Evolutionary conservation across 2,113 vertebrate species (phyloP).

Genomic region (Pterocles gutturalis): DNA sequence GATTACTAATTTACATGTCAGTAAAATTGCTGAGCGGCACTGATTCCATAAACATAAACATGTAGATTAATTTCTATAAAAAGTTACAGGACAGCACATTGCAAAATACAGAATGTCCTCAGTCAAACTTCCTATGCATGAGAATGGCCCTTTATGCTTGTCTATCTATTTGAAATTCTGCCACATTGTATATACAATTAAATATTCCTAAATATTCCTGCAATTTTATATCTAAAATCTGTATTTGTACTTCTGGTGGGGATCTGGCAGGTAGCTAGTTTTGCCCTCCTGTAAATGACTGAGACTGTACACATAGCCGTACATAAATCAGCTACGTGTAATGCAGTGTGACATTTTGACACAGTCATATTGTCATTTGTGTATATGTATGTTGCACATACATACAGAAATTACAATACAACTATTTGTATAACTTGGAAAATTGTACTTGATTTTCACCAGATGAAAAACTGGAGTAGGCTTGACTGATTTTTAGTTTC

Average conservation of each 20-base stretch:
- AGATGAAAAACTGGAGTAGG: not conserved
- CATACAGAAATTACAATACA: not conserved
- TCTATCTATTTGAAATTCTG: not conserved
- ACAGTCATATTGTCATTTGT: not conserved
- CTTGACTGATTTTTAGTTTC: not conserved
- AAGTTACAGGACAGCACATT: not conserved
- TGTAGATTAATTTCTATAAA: not conserved
- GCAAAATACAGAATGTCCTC: not conserved
- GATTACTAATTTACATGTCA: not conserved
- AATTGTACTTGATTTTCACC: not conserved
- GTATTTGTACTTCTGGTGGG: not conserved
- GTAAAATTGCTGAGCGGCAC: not conserved
- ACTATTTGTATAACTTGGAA: not conserved
- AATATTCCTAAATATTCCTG: not conserved
- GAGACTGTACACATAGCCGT: accelerated
- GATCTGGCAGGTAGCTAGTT: not conserved
- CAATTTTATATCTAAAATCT: not conserved
- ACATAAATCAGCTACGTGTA: not conserved
- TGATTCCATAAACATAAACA: not conserved
- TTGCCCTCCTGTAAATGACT: not conserved
- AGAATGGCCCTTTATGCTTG: not conserved
- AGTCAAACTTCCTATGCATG: not conserved
- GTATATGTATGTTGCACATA: not conserved
- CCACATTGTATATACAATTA: not conserved
- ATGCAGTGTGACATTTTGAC: not conserved